phyloP scores from a whole-genome alignment of 2,888 invertebrate species.

The Plebejus anna region DNA sequence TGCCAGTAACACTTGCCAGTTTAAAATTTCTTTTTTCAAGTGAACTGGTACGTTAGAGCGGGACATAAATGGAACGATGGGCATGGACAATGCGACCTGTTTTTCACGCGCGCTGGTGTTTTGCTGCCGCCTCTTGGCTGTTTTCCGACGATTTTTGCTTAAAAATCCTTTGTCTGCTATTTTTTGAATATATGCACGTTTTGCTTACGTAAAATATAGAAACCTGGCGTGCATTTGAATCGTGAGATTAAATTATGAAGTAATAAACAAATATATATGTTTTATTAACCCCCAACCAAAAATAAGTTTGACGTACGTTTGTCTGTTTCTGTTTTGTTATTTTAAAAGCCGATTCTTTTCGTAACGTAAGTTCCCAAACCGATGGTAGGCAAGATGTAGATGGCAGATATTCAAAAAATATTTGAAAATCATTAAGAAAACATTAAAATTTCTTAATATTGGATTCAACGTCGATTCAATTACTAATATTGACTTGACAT shows the following conservation, averaged over 20 bases:
- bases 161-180: constrained; percentile 37
- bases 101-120: constrained; percentile 38
- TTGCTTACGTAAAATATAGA: constrained; percentile 37
- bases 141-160: constrained; percentile 38
- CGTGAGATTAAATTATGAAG: constrained; percentile 34
- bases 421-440: no score
- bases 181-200: constrained; percentile 36
- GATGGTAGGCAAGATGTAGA: background rate
- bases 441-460: no score
- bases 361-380: background rate
- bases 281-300: no score
- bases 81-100: constrained; percentile 37
- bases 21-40: background rate
- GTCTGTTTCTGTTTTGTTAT: background rate
- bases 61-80: constrained; percentile 35
- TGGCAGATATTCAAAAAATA: no score
- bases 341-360: background rate
- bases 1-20: background rate
- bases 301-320: no score
- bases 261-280: background rate
- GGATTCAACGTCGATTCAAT: no score
- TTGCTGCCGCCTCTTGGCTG: constrained; percentile 38
- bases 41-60: constrained; percentile 29
- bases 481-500: no score
- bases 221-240: constrained; percentile 34